Evolutionary conservation across 1,140 invertebrate genomes (phyloP), one percentile per base, ranked within the genome.

Genomic region (Drosophila athabasca): DNA sequence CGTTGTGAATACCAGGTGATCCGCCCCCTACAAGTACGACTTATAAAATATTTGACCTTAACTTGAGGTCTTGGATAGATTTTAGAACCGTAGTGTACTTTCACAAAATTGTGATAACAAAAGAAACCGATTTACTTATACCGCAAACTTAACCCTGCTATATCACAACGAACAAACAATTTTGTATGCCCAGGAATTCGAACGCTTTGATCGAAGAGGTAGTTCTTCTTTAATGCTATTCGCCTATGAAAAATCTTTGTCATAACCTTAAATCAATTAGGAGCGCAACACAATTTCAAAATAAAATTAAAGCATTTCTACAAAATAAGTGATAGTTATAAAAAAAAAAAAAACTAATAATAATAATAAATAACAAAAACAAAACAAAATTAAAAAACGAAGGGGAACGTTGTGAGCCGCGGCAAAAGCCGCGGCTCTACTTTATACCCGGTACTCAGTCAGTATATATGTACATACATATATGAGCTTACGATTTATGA

Each of bases 1-100:
- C n/a, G n/a, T n/a, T n/a, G n/a, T n/a, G n/a, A n/a, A n/a, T n/a
- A n/a, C n/a, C n/a, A n/a, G n/a, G n/a, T n/a, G n/a, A n/a, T n/a
- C n/a, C n/a, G n/a, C n/a, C n/a, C n/a, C n/a, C n/a, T n/a, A n/a
- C n/a, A n/a, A n/a, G n/a, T n/a, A n/a, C 24, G 24, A 24, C 46
- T 0, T 26, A 26, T 26, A 26, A 49, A 49, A 49, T 24, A 24
- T 22, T 49, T 49, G 22, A 49, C 46, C 13, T 26, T 0, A 26
- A 48, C 46, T 48, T 24, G 19, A 26, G n/a, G n/a, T n/a, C n/a
- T n/a, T 49, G 46, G 46, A 49, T 24, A 49, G 46, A 49, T 24
- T 49, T n/a, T 49, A 13, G 9, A 49, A 49, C 19, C 9, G 5
- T 24, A 49, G 19, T 49, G 24, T 49, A 49, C 11, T 49, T 48